Evolutionary conservation across 2,797 vertebrate species (phyloP).

Genomic region (Channa striata): DNA sequence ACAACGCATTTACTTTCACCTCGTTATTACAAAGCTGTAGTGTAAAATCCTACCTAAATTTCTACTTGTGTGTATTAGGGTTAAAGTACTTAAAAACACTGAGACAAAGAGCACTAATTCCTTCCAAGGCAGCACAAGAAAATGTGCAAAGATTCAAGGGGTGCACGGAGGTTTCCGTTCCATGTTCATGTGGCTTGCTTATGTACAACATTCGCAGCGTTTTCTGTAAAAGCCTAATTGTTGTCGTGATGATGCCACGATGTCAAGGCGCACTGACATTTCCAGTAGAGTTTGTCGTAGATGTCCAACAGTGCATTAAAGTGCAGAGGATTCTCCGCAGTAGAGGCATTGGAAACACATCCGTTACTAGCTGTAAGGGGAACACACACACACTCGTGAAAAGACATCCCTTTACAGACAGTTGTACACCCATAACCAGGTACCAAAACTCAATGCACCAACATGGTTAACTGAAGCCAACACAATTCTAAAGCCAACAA

Average conservation of each 20-base stretch:
- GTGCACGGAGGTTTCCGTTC: slow-evolving; percentile 2
- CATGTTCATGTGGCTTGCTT: slow-evolving; percentile 42
- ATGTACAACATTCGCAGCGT: slow-evolving; percentile 43
- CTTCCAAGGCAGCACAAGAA: slow-evolving; percentile 11
- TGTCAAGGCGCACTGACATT: slow-evolving; percentile 34
- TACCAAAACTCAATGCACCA: slow-evolving; percentile 42
- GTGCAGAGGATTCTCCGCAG: slow-evolving; percentile 56
- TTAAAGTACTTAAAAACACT: slow-evolving; percentile 13
- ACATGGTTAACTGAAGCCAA: slow-evolving; percentile 17
- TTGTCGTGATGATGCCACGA: slow-evolving; percentile 27
- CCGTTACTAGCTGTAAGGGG: slow-evolving; percentile 39
- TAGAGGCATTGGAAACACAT: slow-evolving; percentile 49
- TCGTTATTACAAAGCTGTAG: no score
- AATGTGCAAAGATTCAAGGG: slow-evolving; percentile 18
- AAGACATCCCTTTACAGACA: slow-evolving; percentile 26
- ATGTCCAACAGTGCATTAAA: slow-evolving; percentile 59
- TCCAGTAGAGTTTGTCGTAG: slow-evolving; percentile 39
- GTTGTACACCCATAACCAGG: slow-evolving; percentile 42
- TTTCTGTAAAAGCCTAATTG: slow-evolving; percentile 29
- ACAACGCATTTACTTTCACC: no score
- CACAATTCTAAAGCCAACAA: slow-evolving; percentile 4
- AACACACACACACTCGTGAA: slow-evolving; percentile 29
- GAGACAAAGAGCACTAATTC: slow-evolving; percentile 2
- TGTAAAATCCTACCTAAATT: background rate
- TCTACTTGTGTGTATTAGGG: slow-evolving; percentile 7